Evolutionary conservation across 2,888 invertebrate genomes (phyloP).

Genomic region (Pimpla rufipes): DNA sequence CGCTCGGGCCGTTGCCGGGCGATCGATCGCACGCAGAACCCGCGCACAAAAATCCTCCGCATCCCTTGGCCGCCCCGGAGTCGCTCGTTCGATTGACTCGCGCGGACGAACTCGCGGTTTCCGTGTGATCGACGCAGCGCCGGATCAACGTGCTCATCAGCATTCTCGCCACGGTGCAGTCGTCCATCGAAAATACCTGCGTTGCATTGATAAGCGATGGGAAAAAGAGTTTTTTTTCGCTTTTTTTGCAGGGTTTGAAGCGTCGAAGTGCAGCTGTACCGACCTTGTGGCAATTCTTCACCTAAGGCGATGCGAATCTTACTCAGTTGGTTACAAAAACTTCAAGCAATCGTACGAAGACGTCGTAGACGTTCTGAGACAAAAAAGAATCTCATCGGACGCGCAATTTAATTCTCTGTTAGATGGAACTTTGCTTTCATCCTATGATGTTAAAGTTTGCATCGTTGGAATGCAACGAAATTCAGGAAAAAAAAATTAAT

Average conservation of each 20-base stretch:
- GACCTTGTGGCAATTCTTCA: too few relatives aligned
- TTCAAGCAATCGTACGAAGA: too few relatives aligned
- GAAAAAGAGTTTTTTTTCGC: not conserved
- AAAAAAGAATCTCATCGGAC: too few relatives aligned
- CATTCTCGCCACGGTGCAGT: slow-evolving; percentile 88
- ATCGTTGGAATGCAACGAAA: too few relatives aligned
- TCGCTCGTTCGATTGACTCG: not conserved
- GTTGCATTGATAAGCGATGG: not conserved
- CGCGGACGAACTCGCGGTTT: slow-evolving; percentile 44
- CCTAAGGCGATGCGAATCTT: too few relatives aligned
- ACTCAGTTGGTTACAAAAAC: too few relatives aligned
- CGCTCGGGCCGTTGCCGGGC: slow-evolving; percentile 52
- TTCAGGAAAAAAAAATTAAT: too few relatives aligned
- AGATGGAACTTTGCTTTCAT: too few relatives aligned
- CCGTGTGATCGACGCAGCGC: slow-evolving; percentile 70
- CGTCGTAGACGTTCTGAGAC: too few relatives aligned
- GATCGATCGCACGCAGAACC: slow-evolving; percentile 88
- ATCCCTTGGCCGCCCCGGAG: slow-evolving; percentile 82
- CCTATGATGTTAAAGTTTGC: too few relatives aligned
- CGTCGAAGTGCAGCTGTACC: too few relatives aligned
- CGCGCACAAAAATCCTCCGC: slow-evolving; percentile 91
- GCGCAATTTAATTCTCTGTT: too few relatives aligned
- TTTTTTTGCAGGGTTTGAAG: not conserved
- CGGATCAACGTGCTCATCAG: slow-evolving; percentile 74
- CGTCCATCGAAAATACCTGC: slow-evolving; percentile 91